These are phyloP conservation scores for Ophioninae sp. DNA, from an alignment of 2,888 invertebrate genomes.

Conservation along the genomic window DNA sequence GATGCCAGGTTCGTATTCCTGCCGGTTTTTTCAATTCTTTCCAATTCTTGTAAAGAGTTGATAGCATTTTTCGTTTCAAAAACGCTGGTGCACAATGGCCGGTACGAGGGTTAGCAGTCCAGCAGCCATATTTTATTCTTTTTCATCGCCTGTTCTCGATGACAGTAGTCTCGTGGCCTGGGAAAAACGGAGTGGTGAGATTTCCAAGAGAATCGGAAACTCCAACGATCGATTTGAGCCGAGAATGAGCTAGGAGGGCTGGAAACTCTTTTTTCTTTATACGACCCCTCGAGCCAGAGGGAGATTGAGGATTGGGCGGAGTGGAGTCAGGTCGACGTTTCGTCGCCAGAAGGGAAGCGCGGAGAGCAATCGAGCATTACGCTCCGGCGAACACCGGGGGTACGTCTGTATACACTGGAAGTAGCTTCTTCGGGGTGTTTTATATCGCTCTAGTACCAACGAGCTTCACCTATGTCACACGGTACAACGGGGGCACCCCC, in stretches of 20 bases:
- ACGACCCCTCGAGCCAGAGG: constrained; percentile 30
- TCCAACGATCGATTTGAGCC: constrained; percentile 27
- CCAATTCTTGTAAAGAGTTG: not conserved
- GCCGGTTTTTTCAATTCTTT: not conserved
- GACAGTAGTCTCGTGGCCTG: not conserved
- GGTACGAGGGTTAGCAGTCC: not conserved
- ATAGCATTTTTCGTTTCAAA: not conserved
- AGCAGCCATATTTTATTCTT: not conserved
- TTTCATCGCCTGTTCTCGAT: not conserved
- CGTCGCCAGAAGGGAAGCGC: constrained; percentile 27
- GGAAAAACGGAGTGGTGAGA: constrained; percentile 16
- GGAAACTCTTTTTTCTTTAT: constrained; percentile 16
- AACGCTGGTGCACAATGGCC: not conserved
- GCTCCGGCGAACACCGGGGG: constrained; percentile 40
- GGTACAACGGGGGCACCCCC: constrained; percentile 2
- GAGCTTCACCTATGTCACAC: constrained; percentile 25
- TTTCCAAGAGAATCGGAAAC: constrained; percentile 25
- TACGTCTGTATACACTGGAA: constrained; percentile 7
- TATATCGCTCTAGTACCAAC: constrained; percentile 25
- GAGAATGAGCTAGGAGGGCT: constrained; percentile 23
- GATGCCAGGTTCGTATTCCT: not conserved
- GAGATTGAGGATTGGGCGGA: constrained; percentile 34
- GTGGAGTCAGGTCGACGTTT: constrained; percentile 35
- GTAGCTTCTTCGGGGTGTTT: constrained; percentile 40
- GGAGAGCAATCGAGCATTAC: constrained; percentile 50